Base-by-base conservation (phyloP, 2,888 invertebrate species). In the Xestia ashworthii region DNA sequence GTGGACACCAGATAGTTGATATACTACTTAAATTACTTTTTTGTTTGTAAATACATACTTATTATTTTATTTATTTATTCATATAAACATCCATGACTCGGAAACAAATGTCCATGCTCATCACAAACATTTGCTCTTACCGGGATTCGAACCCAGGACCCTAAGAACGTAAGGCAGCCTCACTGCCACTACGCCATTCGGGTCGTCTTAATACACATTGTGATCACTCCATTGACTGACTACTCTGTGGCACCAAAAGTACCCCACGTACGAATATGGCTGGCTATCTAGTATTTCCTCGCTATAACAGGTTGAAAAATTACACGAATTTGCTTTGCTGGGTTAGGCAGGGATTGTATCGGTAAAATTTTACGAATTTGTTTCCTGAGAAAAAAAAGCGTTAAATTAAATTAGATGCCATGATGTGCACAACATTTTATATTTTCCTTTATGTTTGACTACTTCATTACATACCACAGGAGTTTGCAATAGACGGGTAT, bases 251-350 rank as follows among this genome's bases (percentile, higher is more conserved):
- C n/a, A 67, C 25, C 38, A 69, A 79, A 84, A 69, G 76, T 74
- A 78, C 77, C 64, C 25, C 74, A 75, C 72, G 76, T 66, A 82
- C 71, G 32, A 76, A 86, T 81, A 83, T 83, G 78, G 85, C 85
- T 83, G 78, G 85, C 85, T 82, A 88, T 88, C 87, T 84, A 86
- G 86, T 89, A 90, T 88, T 84, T 88, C 84, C 73, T 84, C 82
- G 76, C 79, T 87, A 76, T 83, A 81, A 75, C 72, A 73, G 81
- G 84, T 83, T 90, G 92, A 92, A 90, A 91, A 91, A 92, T 90
- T 85, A 87, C 86, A 76, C 53, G 73, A 85, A 88, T 91, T 90
- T 87, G 64, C 78, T 82, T 44, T 55, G 44, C 14, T 74, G 48
- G 25, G 71, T 77, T 48, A 64, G 9, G 48, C 38, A 1, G 48